phyloP scores from a whole-genome alignment of 2,888 invertebrate genomes.

The Aphelenchoides bicaudatus region DNA sequence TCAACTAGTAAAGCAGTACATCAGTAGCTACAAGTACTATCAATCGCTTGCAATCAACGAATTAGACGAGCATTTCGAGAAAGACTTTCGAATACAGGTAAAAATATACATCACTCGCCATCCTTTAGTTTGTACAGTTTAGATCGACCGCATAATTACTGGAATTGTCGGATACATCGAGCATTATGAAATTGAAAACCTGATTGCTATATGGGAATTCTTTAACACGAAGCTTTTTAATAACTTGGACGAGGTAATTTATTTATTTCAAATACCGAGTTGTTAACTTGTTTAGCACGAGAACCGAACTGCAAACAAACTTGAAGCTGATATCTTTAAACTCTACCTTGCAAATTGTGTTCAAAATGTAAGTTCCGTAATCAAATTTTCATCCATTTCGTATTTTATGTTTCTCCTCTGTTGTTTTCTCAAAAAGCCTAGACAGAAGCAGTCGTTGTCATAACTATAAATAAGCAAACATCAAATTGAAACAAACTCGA shows the following conservation, averaged over 20 bases:
- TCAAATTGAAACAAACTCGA: too few species aligned
- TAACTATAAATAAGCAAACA: too few species aligned
- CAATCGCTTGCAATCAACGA: background rate
- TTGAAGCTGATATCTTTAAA: conserved; percentile 81
- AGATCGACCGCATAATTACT: conserved; percentile 47
- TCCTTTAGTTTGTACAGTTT: conserved; percentile 6
- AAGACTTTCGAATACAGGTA: conserved; percentile 15
- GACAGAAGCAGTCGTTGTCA: too few species aligned
- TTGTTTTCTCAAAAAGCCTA: too few species aligned
- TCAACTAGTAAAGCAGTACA: conserved; percentile 15
- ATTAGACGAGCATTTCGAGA: conserved; percentile 13
- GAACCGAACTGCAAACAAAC: conserved; percentile 64
- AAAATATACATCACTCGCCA: background rate
- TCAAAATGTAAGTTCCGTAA: too few species aligned
- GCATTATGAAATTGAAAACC: conserved; percentile 40
- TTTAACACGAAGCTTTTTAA: conserved; percentile 47
- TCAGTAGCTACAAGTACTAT: conserved; percentile 2
- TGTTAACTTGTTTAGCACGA: conserved; percentile 34
- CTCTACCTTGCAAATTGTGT: conserved; percentile 83
- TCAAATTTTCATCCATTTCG: too few species aligned
- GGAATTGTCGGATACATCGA: conserved; percentile 48
- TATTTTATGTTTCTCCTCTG: too few species aligned
- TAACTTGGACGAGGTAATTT: conserved; percentile 39
- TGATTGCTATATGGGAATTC: conserved; percentile 41
- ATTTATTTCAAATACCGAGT: background rate